Evolutionary conservation across 2,113 vertebrate genomes (phyloP).

Genomic region (Xyliphius kryptos): DNA sequence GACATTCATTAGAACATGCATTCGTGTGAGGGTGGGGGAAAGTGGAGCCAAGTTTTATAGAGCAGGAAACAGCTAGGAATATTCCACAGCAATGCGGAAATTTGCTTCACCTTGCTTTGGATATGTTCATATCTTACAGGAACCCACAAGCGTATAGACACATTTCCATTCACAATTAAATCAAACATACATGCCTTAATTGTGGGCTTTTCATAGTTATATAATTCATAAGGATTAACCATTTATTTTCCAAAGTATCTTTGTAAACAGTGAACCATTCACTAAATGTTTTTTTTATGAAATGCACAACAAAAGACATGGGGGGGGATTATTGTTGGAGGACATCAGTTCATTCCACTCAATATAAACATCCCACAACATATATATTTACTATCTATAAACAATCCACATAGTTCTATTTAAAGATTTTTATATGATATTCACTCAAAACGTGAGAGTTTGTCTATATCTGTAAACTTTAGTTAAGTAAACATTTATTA

Average conservation of each 20-base stretch:
- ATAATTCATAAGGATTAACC: conserved; percentile 12
- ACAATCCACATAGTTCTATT: no score
- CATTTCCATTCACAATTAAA: conserved; percentile 32
- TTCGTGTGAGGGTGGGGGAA: conserved; percentile 55
- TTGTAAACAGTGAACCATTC: conserved; percentile 14
- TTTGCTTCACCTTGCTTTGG: no score
- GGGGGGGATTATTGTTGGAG: no score
- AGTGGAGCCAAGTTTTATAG: conserved; percentile 51
- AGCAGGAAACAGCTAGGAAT: conserved; percentile 56
- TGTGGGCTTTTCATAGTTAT: not conserved
- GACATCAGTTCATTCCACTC: conserved; percentile 6
- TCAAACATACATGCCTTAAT: conserved; percentile 25
- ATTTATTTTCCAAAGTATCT: not conserved
- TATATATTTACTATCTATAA: no score
- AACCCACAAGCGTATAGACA: conserved; percentile 22
- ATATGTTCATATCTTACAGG: conserved; percentile 25
- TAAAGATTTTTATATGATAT: no score
- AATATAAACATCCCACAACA: no score
- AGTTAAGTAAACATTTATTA: no score
- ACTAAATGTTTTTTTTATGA: conserved; percentile 3
- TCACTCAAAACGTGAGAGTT: no score
- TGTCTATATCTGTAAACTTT: no score
- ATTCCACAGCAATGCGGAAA: no score
- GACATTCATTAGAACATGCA: conserved; percentile 75
- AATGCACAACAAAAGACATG: conserved; percentile 20